phyloP scores from a whole-genome alignment of 2,888 invertebrate species.

The Chloromyia formosa region DNA sequence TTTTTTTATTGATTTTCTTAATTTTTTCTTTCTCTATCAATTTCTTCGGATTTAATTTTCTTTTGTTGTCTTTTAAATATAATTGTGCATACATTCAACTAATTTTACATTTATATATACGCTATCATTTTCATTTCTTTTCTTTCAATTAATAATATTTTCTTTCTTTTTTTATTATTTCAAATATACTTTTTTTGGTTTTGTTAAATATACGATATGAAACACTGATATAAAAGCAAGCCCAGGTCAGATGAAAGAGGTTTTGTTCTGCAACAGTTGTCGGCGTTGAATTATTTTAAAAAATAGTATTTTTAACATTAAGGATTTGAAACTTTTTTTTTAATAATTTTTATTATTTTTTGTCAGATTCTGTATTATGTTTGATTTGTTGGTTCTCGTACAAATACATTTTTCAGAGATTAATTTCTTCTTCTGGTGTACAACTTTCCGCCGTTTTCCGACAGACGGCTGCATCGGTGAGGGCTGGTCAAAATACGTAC shows the following conservation, averaged over 20 bases:
- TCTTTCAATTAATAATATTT: slow-evolving; percentile 49
- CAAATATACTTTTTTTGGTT: slow-evolving; percentile 30
- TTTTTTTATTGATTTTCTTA: slow-evolving; percentile 16
- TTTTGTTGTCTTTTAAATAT: slow-evolving; percentile 36
- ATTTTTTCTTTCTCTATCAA: slow-evolving; percentile 18
- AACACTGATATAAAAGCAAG: slow-evolving; percentile 63
- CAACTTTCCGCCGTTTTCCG: too few species aligned
- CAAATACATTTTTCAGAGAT: background rate
- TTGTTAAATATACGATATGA: slow-evolving; percentile 62
- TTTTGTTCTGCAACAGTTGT: background rate
- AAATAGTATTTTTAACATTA: too few species aligned
- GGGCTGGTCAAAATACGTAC: too few species aligned
- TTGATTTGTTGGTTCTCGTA: background rate
- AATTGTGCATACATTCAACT: slow-evolving; percentile 47
- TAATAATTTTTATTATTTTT: too few species aligned
- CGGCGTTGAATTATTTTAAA: background rate
- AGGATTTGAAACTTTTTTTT: too few species aligned
- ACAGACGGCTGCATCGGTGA: too few species aligned
- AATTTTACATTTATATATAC: slow-evolving; percentile 33
- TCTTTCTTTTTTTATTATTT: slow-evolving; percentile 20
- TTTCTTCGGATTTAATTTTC: too few species aligned
- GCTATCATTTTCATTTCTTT: slow-evolving; percentile 38
- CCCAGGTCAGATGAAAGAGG: slow-evolving; percentile 56
- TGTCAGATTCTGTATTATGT: background rate
- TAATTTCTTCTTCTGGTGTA: too few species aligned